These are phyloP conservation scores for Chloroceryle amazona DNA, from an alignment of 2,797 vertebrate genomes.

Conservation along the genomic window DNA sequence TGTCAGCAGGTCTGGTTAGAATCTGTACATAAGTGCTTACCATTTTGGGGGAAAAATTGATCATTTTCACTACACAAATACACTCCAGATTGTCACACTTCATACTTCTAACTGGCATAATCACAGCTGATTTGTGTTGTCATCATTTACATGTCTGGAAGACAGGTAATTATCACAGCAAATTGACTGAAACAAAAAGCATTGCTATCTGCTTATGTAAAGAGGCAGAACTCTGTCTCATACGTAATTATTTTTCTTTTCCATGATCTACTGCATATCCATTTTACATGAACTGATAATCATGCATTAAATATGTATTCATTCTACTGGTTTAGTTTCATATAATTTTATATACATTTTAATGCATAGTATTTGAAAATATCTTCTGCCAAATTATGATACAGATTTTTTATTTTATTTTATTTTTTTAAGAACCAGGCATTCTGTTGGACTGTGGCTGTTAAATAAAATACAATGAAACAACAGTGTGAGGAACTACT, in stretches of 20 bases:
- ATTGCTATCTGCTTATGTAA: not conserved
- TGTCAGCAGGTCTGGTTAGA: not conserved
- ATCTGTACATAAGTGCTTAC: not conserved
- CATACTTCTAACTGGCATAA: not conserved
- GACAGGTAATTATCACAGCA: not conserved
- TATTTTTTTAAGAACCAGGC: not conserved
- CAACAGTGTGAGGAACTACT: not conserved
- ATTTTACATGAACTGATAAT: not conserved
- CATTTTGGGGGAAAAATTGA: not conserved
- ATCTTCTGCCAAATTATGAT: not conserved
- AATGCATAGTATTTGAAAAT: not conserved
- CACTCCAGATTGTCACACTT: not conserved
- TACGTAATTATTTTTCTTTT: not conserved
- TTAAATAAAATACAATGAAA: not conserved
- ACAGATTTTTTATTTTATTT: not conserved
- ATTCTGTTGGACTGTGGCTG: not conserved
- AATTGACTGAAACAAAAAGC: not conserved
- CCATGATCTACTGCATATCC: fast-evolving
- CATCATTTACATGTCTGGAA: not conserved
- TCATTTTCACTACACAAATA: not conserved
- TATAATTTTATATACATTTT: not conserved
- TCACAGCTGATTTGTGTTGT: not conserved
- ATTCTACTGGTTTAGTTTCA: not conserved
- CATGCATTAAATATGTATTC: not conserved
- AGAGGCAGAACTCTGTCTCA: not conserved